phyloP scores from a whole-genome alignment of 2,888 invertebrate species.

The Conops quadrifasciatus region DNA sequence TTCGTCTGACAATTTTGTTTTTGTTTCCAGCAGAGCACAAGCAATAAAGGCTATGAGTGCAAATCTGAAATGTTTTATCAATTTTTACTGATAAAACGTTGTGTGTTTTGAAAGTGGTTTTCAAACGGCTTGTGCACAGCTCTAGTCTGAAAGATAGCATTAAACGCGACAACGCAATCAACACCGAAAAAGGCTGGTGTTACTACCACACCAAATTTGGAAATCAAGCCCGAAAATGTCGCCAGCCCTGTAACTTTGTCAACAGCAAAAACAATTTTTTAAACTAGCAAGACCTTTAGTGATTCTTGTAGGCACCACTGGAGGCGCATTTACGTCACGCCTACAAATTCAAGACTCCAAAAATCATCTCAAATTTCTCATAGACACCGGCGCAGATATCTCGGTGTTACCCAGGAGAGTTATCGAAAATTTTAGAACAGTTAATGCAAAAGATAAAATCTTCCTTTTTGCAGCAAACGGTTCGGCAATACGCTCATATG shows the following conservation, averaged over 20 bases:
- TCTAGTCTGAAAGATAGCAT: not conserved
- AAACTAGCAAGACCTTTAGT: constrained; percentile 32
- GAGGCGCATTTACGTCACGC: constrained; percentile 22
- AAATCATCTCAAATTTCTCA: constrained; percentile 33
- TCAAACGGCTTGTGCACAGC: too few relatives aligned
- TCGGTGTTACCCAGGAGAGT: constrained; percentile 38
- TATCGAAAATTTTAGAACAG: constrained; percentile 12
- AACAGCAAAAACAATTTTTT: constrained; percentile 14
- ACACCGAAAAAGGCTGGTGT: not conserved
- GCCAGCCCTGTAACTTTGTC: constrained; percentile 27
- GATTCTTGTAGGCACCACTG: constrained; percentile 20
- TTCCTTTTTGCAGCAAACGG: constrained; percentile 41
- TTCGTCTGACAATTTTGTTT: too few relatives aligned
- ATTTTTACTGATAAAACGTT: too few relatives aligned
- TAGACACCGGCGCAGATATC: constrained; percentile 43
- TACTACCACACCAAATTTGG: not conserved
- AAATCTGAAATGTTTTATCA: too few relatives aligned
- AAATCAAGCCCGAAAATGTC: constrained; percentile 9
- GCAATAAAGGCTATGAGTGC: too few relatives aligned
- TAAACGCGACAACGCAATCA: not conserved
- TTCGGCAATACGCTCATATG: constrained; percentile 40
- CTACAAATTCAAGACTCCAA: constrained; percentile 33
- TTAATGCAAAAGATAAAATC: constrained; percentile 13
- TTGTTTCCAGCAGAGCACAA: too few relatives aligned
- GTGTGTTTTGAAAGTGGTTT: too few relatives aligned